Evolutionary conservation across 2,888 invertebrate species (phyloP), one percentile per base, ranked within the genome.

Genomic region (Cerastis leucographa): DNA sequence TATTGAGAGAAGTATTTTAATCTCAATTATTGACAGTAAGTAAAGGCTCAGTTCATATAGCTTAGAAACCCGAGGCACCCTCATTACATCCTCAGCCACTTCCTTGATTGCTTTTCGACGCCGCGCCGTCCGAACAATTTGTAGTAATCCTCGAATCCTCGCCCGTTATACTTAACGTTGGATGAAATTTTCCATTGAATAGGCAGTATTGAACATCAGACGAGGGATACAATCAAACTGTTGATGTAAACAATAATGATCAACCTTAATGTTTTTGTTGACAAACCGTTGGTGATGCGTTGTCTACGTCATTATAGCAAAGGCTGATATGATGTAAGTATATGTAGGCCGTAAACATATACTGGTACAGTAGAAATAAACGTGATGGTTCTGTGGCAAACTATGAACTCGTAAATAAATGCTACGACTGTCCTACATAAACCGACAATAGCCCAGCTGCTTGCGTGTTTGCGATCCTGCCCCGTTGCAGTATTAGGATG

Each of bases 81-180:
- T 80, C 74, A 85, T 80, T 80, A 74, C 46, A 42, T 54, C 54
- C 19, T 64, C 71, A 40, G 19, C 66, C 78, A 87, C 61, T 84
- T 87, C 59, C 79, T 72, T 81, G 70, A 85, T 85, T 80, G 84
- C 76, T 82, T 82, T 79, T 76, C 64, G 64, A 64, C 73, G 69
- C 71, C 64, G 59, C 71, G 69, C 71, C 64, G 66, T 42, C 62
- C 40, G 76, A 70, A 74, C 66, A 87, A 75, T 74, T 80, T 74
- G 59, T 51, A 64, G 59, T 66, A 87, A 85, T 78, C 64, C 42
- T 8, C n/a, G 64, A 64, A 42, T n/a, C 64, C 54, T 74, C 40
- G 64, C 35, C 56, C 65, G 46, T 85, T 68, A 74, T 42, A 67
- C 56, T 72, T 51, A 70, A 75, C 61, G 68, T 46, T 49, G n/a